phyloP scores from a whole-genome alignment of 2,797 vertebrate species.

The Ispidina lecontei region DNA sequence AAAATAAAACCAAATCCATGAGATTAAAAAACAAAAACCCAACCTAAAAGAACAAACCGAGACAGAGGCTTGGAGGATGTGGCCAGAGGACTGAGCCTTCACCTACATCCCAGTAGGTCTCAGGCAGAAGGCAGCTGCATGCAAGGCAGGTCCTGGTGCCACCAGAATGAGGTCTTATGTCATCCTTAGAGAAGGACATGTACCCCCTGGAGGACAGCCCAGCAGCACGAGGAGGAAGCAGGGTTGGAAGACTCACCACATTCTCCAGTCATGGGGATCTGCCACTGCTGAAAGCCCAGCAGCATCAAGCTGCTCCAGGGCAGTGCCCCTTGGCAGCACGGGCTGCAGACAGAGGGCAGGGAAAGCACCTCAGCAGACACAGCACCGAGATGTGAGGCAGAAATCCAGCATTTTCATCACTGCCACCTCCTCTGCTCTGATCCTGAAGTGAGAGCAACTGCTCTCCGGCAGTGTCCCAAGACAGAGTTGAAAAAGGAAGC shows the following conservation, averaged over 20 bases:
- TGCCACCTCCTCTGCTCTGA: not conserved
- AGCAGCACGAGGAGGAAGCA: not conserved
- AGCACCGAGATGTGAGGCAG: rapidly evolving
- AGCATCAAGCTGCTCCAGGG: not conserved
- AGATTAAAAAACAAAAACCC: not conserved
- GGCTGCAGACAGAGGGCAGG: not conserved
- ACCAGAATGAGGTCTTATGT: not conserved
- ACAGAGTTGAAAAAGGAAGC: not conserved
- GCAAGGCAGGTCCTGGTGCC: not conserved
- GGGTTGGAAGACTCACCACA: not conserved
- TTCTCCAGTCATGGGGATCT: not conserved
- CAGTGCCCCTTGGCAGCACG: not conserved
- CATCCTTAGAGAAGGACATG: not conserved
- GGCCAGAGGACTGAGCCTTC: not conserved
- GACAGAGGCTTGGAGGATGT: not conserved
- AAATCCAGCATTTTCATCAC: not conserved
- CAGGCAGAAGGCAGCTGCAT: not conserved
- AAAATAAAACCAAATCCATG: slow-evolving; percentile 48
- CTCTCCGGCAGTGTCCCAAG: not conserved
- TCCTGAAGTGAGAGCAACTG: not conserved
- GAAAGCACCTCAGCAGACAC: not conserved
- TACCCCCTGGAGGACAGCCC: not conserved
- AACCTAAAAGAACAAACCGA: not conserved
- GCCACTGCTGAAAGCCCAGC: not conserved
- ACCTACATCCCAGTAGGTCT: not conserved